Evolutionary conservation across 1,140 invertebrate genomes (phyloP), one percentile per base, ranked within the genome.

Genomic region (Telenomus remus): DNA sequence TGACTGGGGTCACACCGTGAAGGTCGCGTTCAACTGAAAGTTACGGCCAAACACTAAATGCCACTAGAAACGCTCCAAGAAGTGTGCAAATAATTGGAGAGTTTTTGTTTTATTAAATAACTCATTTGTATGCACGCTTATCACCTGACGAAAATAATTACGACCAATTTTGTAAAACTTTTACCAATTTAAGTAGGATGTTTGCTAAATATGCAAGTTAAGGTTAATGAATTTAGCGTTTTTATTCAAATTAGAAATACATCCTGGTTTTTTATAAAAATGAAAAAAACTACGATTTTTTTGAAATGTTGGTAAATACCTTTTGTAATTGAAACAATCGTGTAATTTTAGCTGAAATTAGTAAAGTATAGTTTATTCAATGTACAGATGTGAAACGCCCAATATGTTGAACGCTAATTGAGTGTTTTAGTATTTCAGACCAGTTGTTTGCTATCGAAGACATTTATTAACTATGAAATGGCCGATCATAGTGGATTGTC

Each of bases 401-500:
- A 2, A 15, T 33, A 35, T 19, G 61, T 39, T 14, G 56, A 55
- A 14, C 54, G 35, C 70, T 70, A 76, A 76, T 76, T 65, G 49
- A 76, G 49, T 39, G 47, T 70, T 76, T 51, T 9, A 60, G 50
- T 59, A 27, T 76, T 69, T 70, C 60, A 34, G 47, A 12, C 14
- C 37, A 19, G 33, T 42, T 16, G n/a, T 66, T 64, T 59, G 34
- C 57, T 59, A 34, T 14, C 8, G 51, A 33, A 27, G 59, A 69
- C 66, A 46, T 65, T 61, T 78, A 74, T 72, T 74, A 77, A 60
- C 63, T 77, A 69, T 71, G 54, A 79, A 79, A 73, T 64, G 56
- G 74, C n/a, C 53, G 73, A 76, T 66, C 70, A 43, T 74, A 81
- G 79, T 77, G 70, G 61, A 79, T 57, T 70, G 81, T 82, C 78